Percentiles rank a stretch among this genome's conserved stretches.
Evolutionary conservation across 1,140 invertebrate genomes (phyloP).

Genomic region (Drosophila grimshawi): DNA sequence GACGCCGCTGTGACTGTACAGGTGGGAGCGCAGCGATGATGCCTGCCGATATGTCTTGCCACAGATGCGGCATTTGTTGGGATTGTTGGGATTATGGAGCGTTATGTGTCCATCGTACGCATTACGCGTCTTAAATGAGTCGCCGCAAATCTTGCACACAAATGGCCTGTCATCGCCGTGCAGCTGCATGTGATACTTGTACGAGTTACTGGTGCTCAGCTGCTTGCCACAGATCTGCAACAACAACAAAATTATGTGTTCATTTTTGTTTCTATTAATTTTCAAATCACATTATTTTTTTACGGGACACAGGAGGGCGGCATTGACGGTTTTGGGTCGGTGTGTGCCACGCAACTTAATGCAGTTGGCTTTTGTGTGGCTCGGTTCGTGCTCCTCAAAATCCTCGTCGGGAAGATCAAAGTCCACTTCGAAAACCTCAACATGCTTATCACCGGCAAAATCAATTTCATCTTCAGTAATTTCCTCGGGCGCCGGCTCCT

Average conservation of each 20-base stretch:
- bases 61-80: conserved; percentile 58
- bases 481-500: conserved; percentile 2
- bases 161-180: conserved; percentile 72
- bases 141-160: conserved; percentile 56
- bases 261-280: not conserved
- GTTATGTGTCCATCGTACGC: conserved; percentile 68
- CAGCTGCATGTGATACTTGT: conserved; percentile 81
- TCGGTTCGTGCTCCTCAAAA: not conserved
- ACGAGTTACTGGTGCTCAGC: conserved; percentile 68
- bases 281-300: not conserved
- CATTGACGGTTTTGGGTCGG: conserved; percentile 29
- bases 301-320: conserved; percentile 48
- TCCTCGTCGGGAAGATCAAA: conserved; percentile 20
- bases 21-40: conserved; percentile 59
- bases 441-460: conserved; percentile 1
- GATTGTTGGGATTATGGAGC: conserved; percentile 63
- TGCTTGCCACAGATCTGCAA: conserved; percentile 66
- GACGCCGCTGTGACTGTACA: conserved; percentile 59
- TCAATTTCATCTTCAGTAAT: conserved; percentile 1
- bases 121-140: conserved; percentile 73
- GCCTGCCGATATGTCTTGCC: conserved; percentile 65
- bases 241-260: not conserved
- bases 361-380: not conserved
- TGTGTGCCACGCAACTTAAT: conserved; percentile 2
- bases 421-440: conserved; percentile 22